phyloP scores from a whole-genome alignment of 2,113 vertebrate genomes.

The Dryoscopus gambensis region DNA sequence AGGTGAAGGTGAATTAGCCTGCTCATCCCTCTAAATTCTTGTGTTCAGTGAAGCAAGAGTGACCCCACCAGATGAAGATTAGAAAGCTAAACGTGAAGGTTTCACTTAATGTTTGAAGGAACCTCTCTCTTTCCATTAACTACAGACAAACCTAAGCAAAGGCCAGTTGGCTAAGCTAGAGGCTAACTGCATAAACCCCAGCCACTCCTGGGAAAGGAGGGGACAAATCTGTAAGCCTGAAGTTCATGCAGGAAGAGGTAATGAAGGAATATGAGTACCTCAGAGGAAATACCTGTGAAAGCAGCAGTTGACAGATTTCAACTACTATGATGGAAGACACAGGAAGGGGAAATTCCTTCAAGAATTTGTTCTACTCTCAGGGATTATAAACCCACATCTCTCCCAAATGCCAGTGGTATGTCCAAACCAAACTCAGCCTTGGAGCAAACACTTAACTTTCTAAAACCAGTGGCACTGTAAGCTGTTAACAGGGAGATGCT shows the following conservation, averaged over 20 bases:
- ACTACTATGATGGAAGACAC: background rate
- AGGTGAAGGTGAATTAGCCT: background rate
- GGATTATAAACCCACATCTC: background rate
- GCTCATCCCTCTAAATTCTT: background rate
- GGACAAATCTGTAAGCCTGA: background rate
- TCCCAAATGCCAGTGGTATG: background rate
- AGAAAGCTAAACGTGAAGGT: background rate
- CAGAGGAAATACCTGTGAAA: background rate
- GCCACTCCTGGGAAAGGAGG: background rate
- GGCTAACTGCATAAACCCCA: background rate
- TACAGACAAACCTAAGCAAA: background rate
- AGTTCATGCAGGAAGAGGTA: background rate
- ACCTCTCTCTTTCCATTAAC: background rate
- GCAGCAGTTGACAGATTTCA: background rate
- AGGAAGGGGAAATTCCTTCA: background rate
- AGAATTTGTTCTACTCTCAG: background rate
- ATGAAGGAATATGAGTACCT: background rate
- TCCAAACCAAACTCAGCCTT: background rate
- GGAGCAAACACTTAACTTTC: background rate
- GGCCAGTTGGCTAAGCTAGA: background rate
- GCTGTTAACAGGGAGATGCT: background rate
- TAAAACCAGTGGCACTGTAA: background rate
- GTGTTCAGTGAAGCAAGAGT: constrained; percentile 10
- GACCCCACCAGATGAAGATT: constrained; percentile 37
- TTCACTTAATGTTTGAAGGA: background rate